Percentiles rank a stretch among this genome's conserved stretches.
Conservation (phyloP, 2,113 vertebrate species). For the Beaufortia kweichowensis region DNA sequence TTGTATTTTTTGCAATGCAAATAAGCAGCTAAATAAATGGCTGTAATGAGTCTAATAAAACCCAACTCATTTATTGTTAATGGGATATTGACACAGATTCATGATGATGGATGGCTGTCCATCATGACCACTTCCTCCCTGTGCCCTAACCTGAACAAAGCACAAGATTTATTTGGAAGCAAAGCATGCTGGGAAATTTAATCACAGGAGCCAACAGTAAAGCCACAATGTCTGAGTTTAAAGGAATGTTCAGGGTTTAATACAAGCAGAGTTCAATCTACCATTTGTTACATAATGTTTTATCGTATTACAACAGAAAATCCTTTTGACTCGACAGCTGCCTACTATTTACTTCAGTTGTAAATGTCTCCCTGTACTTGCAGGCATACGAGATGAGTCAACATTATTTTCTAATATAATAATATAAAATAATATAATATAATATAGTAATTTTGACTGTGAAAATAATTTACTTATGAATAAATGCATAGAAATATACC, state of each 20-base stretch:
- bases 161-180: background rate
- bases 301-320: too few species aligned
- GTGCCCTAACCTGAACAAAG: background rate
- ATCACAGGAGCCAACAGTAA: slow-evolving; percentile 12
- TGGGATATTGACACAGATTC: slow-evolving; percentile 13
- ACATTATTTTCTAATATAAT: too few species aligned
- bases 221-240: background rate
- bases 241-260: background rate
- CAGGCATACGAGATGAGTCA: too few species aligned
- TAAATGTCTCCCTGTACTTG: too few species aligned
- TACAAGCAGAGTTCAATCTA: background rate
- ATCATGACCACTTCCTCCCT: slow-evolving; percentile 6
- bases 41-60: slow-evolving; percentile 39
- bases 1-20: slow-evolving; percentile 13
- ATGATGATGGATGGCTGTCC: slow-evolving; percentile 36
- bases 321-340: background rate
- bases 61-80: slow-evolving; percentile 27
- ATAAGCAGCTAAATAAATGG: slow-evolving; percentile 31
- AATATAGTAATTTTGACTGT: too few species aligned
- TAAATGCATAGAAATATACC: too few species aligned
- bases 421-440: too few species aligned
- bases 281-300: too few species aligned
- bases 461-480: too few species aligned
- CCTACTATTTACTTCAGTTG: too few species aligned
- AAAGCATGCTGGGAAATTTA: slow-evolving; percentile 22